phyloP scores from a whole-genome alignment of 2,888 invertebrate genomes.

The Aphidoletes aphidimyza region DNA sequence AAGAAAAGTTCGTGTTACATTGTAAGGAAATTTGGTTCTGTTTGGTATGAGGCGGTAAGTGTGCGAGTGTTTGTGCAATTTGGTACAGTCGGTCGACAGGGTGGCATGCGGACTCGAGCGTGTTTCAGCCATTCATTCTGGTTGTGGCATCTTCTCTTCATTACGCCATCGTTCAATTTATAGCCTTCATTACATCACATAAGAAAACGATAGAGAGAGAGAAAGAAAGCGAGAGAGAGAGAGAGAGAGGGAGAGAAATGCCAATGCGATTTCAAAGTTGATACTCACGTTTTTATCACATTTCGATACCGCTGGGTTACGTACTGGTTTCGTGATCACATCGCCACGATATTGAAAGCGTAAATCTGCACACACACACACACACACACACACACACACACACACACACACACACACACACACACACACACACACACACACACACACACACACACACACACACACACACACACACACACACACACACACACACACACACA shows the following conservation, averaged over 20 bases:
- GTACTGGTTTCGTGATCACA: too few species aligned
- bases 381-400: background rate
- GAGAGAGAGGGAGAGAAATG: too few species aligned
- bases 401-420: background rate
- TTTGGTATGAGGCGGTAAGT: too few species aligned
- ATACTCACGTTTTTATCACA: conserved; percentile 49
- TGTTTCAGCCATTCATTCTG: background rate
- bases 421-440: too few species aligned
- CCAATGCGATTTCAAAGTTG: conserved; percentile 29
- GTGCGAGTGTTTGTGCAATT: background rate
- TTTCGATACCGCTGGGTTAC: background rate
- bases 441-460: background rate
- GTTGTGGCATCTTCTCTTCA: background rate
- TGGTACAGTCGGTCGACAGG: background rate
- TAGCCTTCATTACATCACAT: conserved; percentile 43
- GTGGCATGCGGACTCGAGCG: background rate
- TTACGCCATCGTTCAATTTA: conserved; percentile 35
- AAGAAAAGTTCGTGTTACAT: too few species aligned
- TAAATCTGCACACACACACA: background rate
- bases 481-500: too few species aligned
- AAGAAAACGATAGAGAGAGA: too few species aligned
- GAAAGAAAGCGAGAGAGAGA: too few species aligned
- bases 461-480: background rate
- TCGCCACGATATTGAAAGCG: background rate
- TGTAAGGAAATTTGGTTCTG: too few species aligned